These are phyloP conservation scores for Ecliptopera silaceata DNA, from an alignment of 2,888 invertebrate genomes.

Conservation along the genomic window DNA sequence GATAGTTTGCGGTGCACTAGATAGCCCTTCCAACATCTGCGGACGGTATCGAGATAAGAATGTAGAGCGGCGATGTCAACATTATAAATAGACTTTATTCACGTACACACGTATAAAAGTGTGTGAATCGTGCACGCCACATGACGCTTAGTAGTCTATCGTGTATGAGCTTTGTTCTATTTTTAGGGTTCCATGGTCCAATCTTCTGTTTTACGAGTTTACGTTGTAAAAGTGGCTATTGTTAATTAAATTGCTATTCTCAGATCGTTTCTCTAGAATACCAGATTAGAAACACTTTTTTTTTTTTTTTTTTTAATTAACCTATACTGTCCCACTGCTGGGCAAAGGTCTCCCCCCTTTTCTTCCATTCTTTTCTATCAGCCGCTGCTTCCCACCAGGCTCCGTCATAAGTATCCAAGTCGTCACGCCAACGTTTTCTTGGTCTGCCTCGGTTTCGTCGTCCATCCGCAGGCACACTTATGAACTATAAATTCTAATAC, in stretches of 20 bases:
- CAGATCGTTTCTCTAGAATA: constrained; percentile 12
- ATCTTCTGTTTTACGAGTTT: constrained; percentile 32
- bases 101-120: constrained; percentile 47
- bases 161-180: constrained; percentile 53
- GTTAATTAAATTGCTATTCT: constrained; percentile 17
- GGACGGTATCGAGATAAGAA: constrained; percentile 74
- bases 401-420: no score
- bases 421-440: no score
- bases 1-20: constrained; percentile 22
- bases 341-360: no score
- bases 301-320: no score
- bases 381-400: no score
- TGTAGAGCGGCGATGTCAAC: constrained; percentile 75
- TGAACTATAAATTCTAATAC: not conserved
- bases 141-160: constrained; percentile 57
- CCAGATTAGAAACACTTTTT: constrained; percentile 5
- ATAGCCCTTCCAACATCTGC: constrained; percentile 50
- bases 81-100: constrained; percentile 80
- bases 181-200: constrained; percentile 46
- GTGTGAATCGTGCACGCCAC: constrained; percentile 60
- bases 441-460: no score
- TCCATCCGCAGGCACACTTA: no score
- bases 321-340: no score
- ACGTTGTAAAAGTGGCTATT: constrained; percentile 12
- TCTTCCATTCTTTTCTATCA: no score